phyloP scores from a whole-genome alignment of 2,113 vertebrate genomes.

The Stictonetta naevosa region DNA sequence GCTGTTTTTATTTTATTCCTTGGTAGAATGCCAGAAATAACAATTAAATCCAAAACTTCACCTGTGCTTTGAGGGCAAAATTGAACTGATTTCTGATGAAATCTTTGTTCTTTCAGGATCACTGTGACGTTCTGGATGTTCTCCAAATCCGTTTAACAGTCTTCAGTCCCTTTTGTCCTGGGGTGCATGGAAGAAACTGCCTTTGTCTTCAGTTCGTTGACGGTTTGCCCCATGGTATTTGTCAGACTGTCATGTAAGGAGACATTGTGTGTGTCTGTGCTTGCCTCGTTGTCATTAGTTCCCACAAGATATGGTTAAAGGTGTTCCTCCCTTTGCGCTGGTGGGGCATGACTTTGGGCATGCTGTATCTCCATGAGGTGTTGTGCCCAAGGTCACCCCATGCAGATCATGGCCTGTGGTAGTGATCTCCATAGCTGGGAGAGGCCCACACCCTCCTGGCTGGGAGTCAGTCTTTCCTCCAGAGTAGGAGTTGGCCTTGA shows the following conservation, averaged over 20 bases:
- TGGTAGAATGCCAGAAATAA: conserved; percentile 38
- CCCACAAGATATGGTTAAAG: not conserved
- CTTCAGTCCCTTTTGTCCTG: not conserved
- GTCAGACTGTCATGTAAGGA: not conserved
- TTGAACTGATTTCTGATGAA: conserved; percentile 23
- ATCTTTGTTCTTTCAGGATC: conserved; percentile 24
- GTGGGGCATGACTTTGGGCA: not conserved
- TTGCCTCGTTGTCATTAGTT: not conserved
- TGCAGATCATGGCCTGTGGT: not conserved
- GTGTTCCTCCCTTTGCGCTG: rapidly evolving
- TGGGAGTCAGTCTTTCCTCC: not conserved
- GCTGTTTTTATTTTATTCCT: not conserved
- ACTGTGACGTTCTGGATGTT: not conserved
- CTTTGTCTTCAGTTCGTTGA: not conserved
- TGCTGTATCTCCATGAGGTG: rapidly evolving
- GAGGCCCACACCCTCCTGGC: not conserved
- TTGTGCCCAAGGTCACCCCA: rapidly evolving
- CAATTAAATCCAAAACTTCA: conserved; percentile 27
- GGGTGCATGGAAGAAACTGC: not conserved
- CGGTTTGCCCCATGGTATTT: not conserved
- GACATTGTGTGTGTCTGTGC: not conserved
- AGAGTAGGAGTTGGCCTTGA: not conserved
- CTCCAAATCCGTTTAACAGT: not conserved
- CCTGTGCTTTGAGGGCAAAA: conserved; percentile 19
- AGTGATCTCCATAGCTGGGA: not conserved